phyloP scores from a whole-genome alignment of 2,797 vertebrate species.

The Megaceryle alcyon region DNA sequence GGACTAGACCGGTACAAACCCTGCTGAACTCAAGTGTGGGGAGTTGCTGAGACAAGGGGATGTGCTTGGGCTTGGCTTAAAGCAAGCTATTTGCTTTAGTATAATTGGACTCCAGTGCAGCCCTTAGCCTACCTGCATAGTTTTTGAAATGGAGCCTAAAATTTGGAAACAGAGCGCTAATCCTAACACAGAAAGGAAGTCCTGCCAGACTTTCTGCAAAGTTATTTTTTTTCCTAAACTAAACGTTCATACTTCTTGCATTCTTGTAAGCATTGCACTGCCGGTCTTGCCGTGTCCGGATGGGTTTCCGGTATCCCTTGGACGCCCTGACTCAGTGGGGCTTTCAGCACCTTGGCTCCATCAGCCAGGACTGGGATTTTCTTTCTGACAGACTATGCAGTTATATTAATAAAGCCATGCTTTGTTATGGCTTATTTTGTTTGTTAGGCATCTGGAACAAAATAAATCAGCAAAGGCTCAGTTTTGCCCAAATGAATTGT shows the following conservation, averaged over 20 bases:
- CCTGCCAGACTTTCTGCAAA: background rate
- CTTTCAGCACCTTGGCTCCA: background rate
- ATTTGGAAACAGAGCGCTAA: background rate
- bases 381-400: background rate
- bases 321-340: accelerated
- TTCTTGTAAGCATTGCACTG: background rate
- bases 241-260: background rate
- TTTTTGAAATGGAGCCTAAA: background rate
- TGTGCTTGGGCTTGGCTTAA: background rate
- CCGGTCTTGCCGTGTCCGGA: background rate
- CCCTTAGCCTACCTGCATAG: background rate
- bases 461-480: background rate
- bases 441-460: slow-evolving; percentile 32
- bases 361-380: background rate
- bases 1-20: accelerated
- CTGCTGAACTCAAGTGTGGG: accelerated
- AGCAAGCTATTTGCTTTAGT: background rate
- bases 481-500: background rate
- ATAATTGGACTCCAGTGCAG: background rate
- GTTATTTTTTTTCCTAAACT: background rate
- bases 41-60: background rate
- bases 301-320: background rate
- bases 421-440: slow-evolving; percentile 28
- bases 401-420: background rate
- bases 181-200: background rate